A percentile compares a stretch with the other conserved stretches of the same genome.
Evolutionary conservation across 1,140 invertebrate genomes (phyloP).

Genomic region (Drosophila albomicans): DNA sequence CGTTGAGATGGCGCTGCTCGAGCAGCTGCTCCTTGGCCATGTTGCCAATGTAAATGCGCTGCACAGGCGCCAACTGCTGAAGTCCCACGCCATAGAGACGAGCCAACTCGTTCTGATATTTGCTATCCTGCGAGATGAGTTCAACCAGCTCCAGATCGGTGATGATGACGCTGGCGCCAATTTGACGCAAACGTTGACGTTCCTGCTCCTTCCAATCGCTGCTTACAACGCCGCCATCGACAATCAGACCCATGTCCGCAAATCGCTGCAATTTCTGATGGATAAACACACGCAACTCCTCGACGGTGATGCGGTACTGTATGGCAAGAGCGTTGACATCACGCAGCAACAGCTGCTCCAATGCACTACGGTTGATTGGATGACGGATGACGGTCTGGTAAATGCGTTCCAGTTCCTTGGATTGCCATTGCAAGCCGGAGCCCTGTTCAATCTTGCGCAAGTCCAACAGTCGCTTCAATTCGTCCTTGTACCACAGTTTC

Average conservation of each 20-base stretch:
- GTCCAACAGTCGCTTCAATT: constrained; percentile 66
- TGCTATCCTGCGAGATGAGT: constrained; percentile 61
- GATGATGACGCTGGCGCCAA: constrained; percentile 62
- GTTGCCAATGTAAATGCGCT: constrained; percentile 55
- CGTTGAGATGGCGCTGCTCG: constrained; percentile 60
- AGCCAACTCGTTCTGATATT: constrained; percentile 63
- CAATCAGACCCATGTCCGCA: constrained; percentile 57
- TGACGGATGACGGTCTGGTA: constrained; percentile 55
- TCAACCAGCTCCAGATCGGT: constrained; percentile 67
- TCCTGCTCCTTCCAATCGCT: constrained; percentile 71
- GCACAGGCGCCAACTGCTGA: constrained; percentile 64
- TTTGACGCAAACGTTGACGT: constrained; percentile 57
- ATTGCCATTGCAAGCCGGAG: constrained; percentile 57
- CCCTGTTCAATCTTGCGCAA: constrained; percentile 54
- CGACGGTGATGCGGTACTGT: constrained; percentile 62
- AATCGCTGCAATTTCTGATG: constrained; percentile 61
- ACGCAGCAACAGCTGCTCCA: constrained; percentile 58
- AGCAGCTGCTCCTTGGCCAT: constrained; percentile 59
- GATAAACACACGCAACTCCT: constrained; percentile 67
- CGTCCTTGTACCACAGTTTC: constrained; percentile 66
- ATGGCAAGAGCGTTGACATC: constrained; percentile 33
- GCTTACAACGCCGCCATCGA: constrained; percentile 24
- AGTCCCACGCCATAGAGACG: constrained; percentile 59
- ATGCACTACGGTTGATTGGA: constrained; percentile 37
- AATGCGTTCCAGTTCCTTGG: constrained; percentile 60